Evolutionary conservation across 2,113 vertebrate species (phyloP), one percentile per base, ranked within the genome.

Genomic region (Muntiacus muntjak): DNA sequence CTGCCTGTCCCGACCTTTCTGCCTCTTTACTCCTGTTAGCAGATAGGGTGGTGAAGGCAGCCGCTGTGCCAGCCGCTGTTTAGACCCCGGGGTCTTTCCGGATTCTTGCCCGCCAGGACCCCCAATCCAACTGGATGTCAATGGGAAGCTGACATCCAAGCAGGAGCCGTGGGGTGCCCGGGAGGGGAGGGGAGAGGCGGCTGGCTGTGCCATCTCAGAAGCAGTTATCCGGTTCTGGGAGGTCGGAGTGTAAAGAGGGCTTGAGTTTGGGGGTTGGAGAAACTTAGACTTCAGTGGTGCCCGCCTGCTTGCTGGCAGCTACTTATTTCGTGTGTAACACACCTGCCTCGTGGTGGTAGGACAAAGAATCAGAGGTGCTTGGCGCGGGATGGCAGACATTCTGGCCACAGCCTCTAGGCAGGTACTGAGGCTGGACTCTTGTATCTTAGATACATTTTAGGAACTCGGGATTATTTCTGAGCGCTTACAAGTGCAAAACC

Each of bases 111-210:
- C 3, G 50, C 43, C 21, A 40, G 90, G 50, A 25, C 47, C 43
- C 74, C 33, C 47, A 26, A 4, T 5, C 33, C 3, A 7, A 1
- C 33, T 14, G 47, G 47, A 50, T 50, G 12, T 50, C 47, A 50
- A 13, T 1, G 19, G 33, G 47, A 3, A 6, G 33, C 5, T 50
- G 58, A 16, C 2, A 30, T 43, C 30, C 52, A 19, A 15, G 13
- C 1, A 14, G 57, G 3, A 9, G 9, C 14, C 8, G 5, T 13
- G 26, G 55, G 67, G 19, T 8, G 7, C 3, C 10, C 23, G 1
- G 19, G 54, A 14, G 15, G 17, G 1, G 12, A 19, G 9, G 23
- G 1, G 13, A 8, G 84, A 13, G 43, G 11, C 5, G 14, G 0
- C 16, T 10, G 16, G 43, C 17, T 0, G 3, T 15, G 50, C 15